These are phyloP conservation scores for Hylaeus anthracinus DNA, from an alignment of 1,140 invertebrate species.

Conservation along the genomic window DNA sequence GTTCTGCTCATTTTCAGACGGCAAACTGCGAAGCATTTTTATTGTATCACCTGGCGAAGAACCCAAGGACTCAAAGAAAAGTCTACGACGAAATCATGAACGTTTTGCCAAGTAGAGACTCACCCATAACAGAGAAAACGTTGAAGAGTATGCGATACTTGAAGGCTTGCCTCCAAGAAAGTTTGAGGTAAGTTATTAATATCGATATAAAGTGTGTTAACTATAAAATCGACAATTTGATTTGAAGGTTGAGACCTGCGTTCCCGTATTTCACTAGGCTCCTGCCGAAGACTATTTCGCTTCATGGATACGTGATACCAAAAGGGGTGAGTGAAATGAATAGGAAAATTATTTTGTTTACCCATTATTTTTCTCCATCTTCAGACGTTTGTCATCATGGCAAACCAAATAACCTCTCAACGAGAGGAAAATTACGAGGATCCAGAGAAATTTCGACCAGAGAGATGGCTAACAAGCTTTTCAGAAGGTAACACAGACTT, in stretches of 20 bases:
- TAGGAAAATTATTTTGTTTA: constrained; percentile 1
- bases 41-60: constrained; percentile 83
- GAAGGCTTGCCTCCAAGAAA: constrained; percentile 86
- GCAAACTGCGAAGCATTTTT: constrained; percentile 82
- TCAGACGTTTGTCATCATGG: constrained; percentile 87
- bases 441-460: constrained; percentile 85
- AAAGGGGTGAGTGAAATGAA: constrained; percentile 81
- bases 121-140: constrained; percentile 72
- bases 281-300: constrained; percentile 84
- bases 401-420: constrained; percentile 85
- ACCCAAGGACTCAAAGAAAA: constrained; percentile 83
- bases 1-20: constrained; percentile 75
- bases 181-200: constrained; percentile 79
- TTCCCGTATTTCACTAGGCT: constrained; percentile 85
- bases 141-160: constrained; percentile 82
- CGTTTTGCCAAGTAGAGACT: constrained; percentile 63
- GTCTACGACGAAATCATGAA: constrained; percentile 82
- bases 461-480: constrained; percentile 84
- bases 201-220: background rate
- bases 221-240: constrained; percentile 42
- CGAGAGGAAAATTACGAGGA: constrained; percentile 88
- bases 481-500: constrained; percentile 75
- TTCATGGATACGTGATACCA: constrained; percentile 86
- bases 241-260: constrained; percentile 82
- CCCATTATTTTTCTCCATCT: background rate